These are phyloP conservation scores for Drosophila rufa DNA, from an alignment of 1,140 invertebrate species.

Conservation along the genomic window DNA sequence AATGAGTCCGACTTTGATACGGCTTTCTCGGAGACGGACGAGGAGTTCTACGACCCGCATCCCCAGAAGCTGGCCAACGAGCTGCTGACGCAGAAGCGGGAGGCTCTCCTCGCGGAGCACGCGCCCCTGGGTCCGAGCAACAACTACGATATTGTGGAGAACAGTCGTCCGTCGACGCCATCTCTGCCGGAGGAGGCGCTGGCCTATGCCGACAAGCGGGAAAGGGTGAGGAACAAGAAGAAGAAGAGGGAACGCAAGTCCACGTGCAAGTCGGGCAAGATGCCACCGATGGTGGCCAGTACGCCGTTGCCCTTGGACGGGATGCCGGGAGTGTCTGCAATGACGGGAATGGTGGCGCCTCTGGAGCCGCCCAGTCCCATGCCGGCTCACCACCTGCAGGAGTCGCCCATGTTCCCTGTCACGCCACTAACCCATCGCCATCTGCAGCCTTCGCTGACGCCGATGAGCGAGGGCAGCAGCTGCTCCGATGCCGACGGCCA, in stretches of 20 bases:
- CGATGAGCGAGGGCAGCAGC: conserved; percentile 81
- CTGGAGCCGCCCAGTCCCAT: conserved; percentile 12
- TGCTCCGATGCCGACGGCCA: conserved; percentile 86
- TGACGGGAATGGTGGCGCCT: conserved; percentile 17
- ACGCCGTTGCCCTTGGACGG: conserved; percentile 2
- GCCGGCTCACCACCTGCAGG: background rate
- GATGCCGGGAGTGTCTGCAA: background rate
- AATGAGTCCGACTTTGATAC: conserved; percentile 93
- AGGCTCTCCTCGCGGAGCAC: conserved; percentile 88
- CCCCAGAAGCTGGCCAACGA: conserved; percentile 90
- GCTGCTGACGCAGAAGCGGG: conserved; percentile 90
- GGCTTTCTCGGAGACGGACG: conserved; percentile 92
- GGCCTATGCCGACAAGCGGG: conserved; percentile 81
- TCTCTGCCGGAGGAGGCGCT: conserved; percentile 84
- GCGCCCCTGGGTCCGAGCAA: conserved; percentile 87
- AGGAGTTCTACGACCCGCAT: conserved; percentile 94
- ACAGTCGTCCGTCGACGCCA: conserved; percentile 88
- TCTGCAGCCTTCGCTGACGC: conserved; percentile 29
- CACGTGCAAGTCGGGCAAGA: conserved; percentile 59
- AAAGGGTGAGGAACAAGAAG: conserved; percentile 87
- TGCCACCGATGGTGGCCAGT: conserved; percentile 10
- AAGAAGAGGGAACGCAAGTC: conserved; percentile 88
- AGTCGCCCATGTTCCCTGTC: conserved; percentile 13
- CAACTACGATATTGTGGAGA: conserved; percentile 87
- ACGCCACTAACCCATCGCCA: conserved; percentile 62